These are phyloP conservation scores for Cinara cedri DNA, from an alignment of 2,888 invertebrate genomes.

Conservation along the genomic window DNA sequence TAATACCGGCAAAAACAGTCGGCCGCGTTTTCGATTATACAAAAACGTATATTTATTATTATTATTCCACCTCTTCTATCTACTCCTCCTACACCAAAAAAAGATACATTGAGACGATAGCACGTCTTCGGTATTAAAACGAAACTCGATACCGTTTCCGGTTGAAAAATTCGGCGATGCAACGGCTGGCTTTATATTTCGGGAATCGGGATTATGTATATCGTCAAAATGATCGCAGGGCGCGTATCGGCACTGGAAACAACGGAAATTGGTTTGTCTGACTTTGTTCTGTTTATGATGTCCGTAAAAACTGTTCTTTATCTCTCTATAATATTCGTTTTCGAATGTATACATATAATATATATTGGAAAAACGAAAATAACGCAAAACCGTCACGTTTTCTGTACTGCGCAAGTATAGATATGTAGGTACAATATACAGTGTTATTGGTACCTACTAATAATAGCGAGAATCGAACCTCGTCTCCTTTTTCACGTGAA, in stretches of 20 bases:
- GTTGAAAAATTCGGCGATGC: background rate
- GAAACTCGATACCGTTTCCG: slow-evolving; percentile 7
- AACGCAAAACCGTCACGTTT: too few species aligned
- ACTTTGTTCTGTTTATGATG: slow-evolving; percentile 24
- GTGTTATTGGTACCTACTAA: too few species aligned
- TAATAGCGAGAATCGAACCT: too few species aligned
- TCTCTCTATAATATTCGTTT: background rate
- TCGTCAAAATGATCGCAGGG: background rate
- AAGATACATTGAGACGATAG: background rate
- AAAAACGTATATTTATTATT: too few species aligned
- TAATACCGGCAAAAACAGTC: too few species aligned
- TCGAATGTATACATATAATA: too few species aligned
- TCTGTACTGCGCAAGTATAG: too few species aligned
- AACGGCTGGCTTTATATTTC: background rate
- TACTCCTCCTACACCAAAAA: too few species aligned
- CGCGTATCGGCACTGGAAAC: background rate
- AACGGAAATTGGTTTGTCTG: slow-evolving; percentile 41
- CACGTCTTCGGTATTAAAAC: background rate
- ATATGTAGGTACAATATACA: too few species aligned
- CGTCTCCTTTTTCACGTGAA: too few species aligned
- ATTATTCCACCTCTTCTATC: too few species aligned
- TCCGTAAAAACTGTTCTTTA: slow-evolving; percentile 16
- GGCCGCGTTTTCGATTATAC: background rate
- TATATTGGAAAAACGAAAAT: too few species aligned
- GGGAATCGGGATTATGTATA: background rate